Conservation (phyloP, 2,797 vertebrate species). For the Erethizon dorsatum region DNA sequence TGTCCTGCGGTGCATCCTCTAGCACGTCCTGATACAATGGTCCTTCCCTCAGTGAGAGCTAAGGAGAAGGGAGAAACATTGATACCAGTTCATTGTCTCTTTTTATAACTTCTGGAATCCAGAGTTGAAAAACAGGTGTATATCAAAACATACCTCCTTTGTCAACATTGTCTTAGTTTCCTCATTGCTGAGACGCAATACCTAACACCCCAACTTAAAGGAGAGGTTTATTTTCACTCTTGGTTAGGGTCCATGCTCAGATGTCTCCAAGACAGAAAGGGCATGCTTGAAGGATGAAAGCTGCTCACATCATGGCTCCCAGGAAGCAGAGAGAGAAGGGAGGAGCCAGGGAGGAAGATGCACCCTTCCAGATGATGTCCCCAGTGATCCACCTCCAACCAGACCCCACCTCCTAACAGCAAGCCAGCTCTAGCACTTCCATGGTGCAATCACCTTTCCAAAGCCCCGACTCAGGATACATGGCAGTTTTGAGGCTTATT, state of each 20-base stretch:
- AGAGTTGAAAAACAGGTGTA: not conserved
- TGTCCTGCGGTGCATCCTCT: not conserved
- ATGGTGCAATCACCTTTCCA: not conserved
- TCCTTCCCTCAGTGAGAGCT: not conserved
- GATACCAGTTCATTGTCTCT: not conserved
- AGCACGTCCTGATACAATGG: too few relatives aligned
- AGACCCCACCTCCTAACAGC: not conserved
- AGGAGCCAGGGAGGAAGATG: not conserved
- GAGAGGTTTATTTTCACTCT: not conserved
- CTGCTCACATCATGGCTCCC: not conserved
- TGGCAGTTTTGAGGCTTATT: not conserved
- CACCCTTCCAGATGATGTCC: not conserved
- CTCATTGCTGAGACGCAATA: not conserved
- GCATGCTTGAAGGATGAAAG: not conserved
- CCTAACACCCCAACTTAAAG: not conserved
- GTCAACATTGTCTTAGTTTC: not conserved
- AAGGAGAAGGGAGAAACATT: fast-evolving
- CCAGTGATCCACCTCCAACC: not conserved
- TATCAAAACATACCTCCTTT: not conserved
- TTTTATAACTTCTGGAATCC: not conserved
- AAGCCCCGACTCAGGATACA: not conserved
- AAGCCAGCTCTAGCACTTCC: not conserved
- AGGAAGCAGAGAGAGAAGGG: not conserved
- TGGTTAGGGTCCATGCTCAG: fast-evolving
- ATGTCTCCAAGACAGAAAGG: not conserved